phyloP scores from a whole-genome alignment of 2,113 vertebrate species.

The Coracopsis vasa region DNA sequence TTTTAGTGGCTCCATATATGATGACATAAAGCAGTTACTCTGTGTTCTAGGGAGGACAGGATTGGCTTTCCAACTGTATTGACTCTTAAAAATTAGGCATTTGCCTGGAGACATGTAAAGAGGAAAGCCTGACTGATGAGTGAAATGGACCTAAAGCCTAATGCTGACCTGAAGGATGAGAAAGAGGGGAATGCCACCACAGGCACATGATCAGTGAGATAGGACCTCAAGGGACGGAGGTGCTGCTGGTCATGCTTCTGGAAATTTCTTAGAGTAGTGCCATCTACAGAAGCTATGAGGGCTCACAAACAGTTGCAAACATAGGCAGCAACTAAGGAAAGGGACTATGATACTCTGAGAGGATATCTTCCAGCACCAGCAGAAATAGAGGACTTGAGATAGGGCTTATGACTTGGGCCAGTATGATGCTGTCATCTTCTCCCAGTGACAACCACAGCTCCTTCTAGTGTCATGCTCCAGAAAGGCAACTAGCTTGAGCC shows the following conservation, averaged over 20 bases:
- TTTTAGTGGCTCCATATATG: neutral
- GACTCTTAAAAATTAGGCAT: neutral
- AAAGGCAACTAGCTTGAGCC: neutral
- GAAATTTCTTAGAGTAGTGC: neutral
- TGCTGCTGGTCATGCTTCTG: accelerated
- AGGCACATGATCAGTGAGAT: neutral
- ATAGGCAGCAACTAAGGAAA: neutral
- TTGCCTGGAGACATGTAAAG: neutral
- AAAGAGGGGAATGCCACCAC: neutral
- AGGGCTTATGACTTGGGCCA: neutral
- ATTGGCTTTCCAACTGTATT: neutral
- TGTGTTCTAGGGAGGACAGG: neutral
- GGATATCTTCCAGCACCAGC: accelerated
- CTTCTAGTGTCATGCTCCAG: neutral
- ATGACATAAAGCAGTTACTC: neutral
- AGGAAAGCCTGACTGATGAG: neutral
- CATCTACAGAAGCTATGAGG: neutral
- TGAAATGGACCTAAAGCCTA: neutral
- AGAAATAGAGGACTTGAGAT: neutral
- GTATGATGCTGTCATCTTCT: accelerated
- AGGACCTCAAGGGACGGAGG: neutral
- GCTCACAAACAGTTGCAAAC: neutral
- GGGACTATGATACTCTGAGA: neutral
- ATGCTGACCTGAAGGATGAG: neutral
- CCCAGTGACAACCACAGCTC: neutral